Evolutionary conservation across 2,113 vertebrate species (phyloP), one percentile per base, ranked within the genome.

Genomic region (Okapia johnstoni): DNA sequence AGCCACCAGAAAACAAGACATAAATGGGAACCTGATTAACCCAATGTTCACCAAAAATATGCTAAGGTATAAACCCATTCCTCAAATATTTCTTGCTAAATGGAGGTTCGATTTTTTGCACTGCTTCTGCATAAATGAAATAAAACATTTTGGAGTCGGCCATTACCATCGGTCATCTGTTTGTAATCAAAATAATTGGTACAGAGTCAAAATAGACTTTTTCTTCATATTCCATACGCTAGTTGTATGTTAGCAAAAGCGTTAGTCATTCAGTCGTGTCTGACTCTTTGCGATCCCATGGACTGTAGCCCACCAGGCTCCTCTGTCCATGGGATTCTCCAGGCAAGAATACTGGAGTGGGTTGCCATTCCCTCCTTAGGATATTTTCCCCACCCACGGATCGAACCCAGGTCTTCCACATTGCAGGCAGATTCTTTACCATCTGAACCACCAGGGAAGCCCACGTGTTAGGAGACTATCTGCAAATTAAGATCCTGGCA

Each of bases 51-150:
- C 15, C 11, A 84, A 33, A 93, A 66, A 33, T 58, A 90, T 63
- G 46, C 7, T 50, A 60, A 85, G 15, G 3, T 70, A 83, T 43
- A 97, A 96, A 79, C 15, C 50, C n/a, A 70, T 92, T 87, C 4
- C 33, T 96, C 30, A 86, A 92, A 33, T 89, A 88, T 96, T 96
- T 61, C 30, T 95, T 28, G 7, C 6, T 66, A 95, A 93, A 33
- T 17, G 88, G 54, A 94, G 17, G 43, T 79, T 90, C 52, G 21
- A 58, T 28, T 48, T 85, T 94, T 85, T 17, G 73, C 13, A 77
- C 6, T 73, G 43, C 28, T 95, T 88, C 54, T 48, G 17, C 43
- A 21, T 88, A 28, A 97, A 83, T 81, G 40, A 95, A 88, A 54
- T 88, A 52, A 66, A 77, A 58, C 9, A 28, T 80, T 79, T 52